Evolutionary conservation across 2,113 vertebrate genomes (phyloP).

Genomic region (Spheniscus mendiculus): DNA sequence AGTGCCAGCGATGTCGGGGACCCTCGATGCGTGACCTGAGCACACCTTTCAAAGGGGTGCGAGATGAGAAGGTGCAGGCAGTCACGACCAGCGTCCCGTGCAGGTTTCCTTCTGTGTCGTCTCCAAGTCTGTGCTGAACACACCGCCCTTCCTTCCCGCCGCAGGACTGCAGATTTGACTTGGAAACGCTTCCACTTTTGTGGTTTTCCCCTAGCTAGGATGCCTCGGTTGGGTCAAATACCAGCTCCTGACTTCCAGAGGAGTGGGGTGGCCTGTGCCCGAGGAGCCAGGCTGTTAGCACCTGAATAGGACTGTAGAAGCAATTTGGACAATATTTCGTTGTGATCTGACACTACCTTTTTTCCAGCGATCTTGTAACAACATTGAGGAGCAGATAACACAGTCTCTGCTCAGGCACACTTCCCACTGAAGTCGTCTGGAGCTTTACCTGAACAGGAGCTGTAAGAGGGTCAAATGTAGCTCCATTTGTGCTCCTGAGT

Average conservation of each 20-base stretch:
- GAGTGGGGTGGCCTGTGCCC: no score
- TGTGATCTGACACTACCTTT: not conserved
- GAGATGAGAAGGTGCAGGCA: not conserved
- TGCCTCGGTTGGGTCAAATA: not conserved
- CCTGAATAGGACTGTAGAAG: not conserved
- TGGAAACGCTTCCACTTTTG: not conserved
- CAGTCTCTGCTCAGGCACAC: not conserved
- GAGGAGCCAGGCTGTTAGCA: not conserved
- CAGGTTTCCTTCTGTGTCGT: not conserved
- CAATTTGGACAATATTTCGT: not conserved
- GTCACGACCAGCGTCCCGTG: accelerated
- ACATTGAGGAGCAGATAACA: not conserved
- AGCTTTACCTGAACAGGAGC: not conserved
- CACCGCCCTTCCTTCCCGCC: not conserved
- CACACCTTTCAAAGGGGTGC: not conserved
- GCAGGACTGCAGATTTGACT: not conserved
- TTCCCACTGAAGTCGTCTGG: not conserved
- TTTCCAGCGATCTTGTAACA: not conserved
- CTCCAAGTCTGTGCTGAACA: not conserved
- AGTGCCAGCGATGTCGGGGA: accelerated
- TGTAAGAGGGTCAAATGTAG: not conserved
- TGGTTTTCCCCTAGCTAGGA: not conserved
- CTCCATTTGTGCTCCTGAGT: not conserved
- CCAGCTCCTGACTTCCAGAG: not conserved
- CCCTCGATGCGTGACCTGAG: not conserved